Evolutionary conservation across 2,888 invertebrate species (phyloP), one percentile per base, ranked within the genome.

Genomic region (Alloscopus bannaensis): DNA sequence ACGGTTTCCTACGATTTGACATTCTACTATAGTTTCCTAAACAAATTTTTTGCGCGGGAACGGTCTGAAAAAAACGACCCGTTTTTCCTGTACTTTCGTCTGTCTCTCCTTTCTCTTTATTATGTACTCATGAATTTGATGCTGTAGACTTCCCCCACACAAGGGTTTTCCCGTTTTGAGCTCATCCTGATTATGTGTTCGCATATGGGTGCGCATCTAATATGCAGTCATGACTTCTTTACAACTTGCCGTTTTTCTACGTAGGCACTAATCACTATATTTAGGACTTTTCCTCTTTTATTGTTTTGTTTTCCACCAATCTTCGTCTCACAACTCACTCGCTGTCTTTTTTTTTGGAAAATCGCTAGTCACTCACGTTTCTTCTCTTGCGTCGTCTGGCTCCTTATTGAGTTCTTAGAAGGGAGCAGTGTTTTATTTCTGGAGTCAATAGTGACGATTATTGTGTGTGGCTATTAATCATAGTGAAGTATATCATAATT

Each of bases 231-330:
- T 36, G 8, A 8, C 13, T 36, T 36, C 8, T 13, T 8, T 36
- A 36, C 36, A 26, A 26, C 6, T 31, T 24, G n/a, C n/a, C n/a
- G n/a, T n/a, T n/a, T n/a, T n/a, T n/a, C n/a, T 65, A 20, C n/a
- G 42, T 69, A 68, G 76, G 76, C 68, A 76, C 52, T 77, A 69
- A 77, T 77, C 55, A 77, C 77, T 77, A 69, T 69, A 77, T 77
- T 77, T 77, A 64, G 77, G 69, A 55, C 66, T 45, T 77, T 77
- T 77, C 69, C 69, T 69, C 60, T 16, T 66, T 77, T 69, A 59
- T 73, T 65, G 64, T 73, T 65, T 57, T 65, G 42, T 73, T 72
- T 72, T 72, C 28, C 29, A 28, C 72, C 36, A 72, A 55, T 55
- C 29, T 50, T 29, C n/a, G 52, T 22, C 40, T 3, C 50, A 50